A percentile compares a stretch with the other conserved stretches of the same genome.
phyloP scores from a whole-genome alignment of 2,113 vertebrate species.

The Thinocorus orbignyianus region DNA sequence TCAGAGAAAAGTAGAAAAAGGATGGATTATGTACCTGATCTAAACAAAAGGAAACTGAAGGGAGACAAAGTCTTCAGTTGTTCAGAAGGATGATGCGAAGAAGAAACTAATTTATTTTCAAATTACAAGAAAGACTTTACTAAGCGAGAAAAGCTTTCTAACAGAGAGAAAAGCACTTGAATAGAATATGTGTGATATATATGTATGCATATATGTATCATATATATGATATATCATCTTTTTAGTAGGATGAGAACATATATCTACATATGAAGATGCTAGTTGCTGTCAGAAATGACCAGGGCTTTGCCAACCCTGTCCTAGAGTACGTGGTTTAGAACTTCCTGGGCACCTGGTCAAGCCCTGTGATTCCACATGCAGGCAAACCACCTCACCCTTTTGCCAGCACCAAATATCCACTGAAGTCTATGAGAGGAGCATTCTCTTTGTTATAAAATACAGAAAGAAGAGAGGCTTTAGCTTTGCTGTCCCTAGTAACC shows the following conservation, averaged over 20 bases:
- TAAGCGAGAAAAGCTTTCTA: background rate
- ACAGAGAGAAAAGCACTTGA: background rate
- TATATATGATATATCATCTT: background rate
- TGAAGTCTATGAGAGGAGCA: background rate
- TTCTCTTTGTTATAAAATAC: background rate
- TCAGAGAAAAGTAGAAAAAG: background rate
- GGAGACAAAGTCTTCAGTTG: background rate
- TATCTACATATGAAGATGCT: background rate
- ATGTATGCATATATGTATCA: background rate
- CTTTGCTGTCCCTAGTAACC: background rate
- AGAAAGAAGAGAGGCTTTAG: background rate
- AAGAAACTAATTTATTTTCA: background rate
- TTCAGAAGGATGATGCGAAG: background rate
- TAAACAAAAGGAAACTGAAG: background rate
- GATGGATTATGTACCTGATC: background rate
- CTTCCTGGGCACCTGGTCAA: background rate
- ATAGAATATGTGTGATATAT: background rate
- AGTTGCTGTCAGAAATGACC: background rate
- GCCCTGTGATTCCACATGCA: background rate
- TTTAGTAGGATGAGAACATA: background rate
- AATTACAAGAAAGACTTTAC: background rate
- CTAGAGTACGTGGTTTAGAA: background rate
- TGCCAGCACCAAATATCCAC: background rate
- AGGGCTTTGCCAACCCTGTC: background rate
- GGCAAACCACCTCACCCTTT: background rate